Evolutionary conservation across 1,140 invertebrate species (phyloP), one percentile per base, ranked within the genome.

Genomic region (Schlechtendalia chinensis): DNA sequence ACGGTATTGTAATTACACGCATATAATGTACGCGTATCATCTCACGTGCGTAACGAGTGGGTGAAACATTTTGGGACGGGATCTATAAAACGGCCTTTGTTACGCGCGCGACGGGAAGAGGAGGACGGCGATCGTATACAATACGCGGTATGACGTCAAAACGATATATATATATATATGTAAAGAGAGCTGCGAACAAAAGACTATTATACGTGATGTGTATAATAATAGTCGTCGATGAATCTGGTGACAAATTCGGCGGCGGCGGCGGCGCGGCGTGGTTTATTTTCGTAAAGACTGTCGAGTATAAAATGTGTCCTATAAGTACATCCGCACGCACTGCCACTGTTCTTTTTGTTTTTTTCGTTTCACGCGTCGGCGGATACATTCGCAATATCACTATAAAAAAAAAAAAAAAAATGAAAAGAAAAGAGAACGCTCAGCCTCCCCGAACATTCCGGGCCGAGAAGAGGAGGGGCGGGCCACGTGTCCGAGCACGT

Each of bases 401-500:
- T n/a, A n/a, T n/a, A n/a, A n/a, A n/a, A n/a, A n/a, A n/a, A n/a
- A n/a, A n/a, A n/a, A n/a, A n/a, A n/a, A n/a, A n/a, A n/a, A n/a
- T n/a, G n/a, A n/a, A n/a, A n/a, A 61, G 61, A 79, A 39, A 39
- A 39, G 8, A 39, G 32, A 39, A 39, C 32, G 3, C 8, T 39
- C 32, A 3, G 3, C 32, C 32, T 8, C 32, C 32, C 74, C 22
- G 56, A 77, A n/a, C 74, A 45, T 39, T 77, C n/a, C 54, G 67
- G 22, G 54, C 32, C n/a, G 45, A 59, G 45, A 16, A 45, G 50
- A 45, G 32, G 29, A 61, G 56, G 29, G n/a, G 32, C 54, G n/a
- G 56, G 56, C 47, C 72, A 77, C 74, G 74, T 58, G 74, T 58
- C 29, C 27, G 53, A 39, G 56, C 74, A 77, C 74, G 74, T 77